Evolutionary conservation across 2,888 invertebrate genomes (phyloP), one percentile per base, ranked within the genome.

Genomic region (Pristionchus mayeri): DNA sequence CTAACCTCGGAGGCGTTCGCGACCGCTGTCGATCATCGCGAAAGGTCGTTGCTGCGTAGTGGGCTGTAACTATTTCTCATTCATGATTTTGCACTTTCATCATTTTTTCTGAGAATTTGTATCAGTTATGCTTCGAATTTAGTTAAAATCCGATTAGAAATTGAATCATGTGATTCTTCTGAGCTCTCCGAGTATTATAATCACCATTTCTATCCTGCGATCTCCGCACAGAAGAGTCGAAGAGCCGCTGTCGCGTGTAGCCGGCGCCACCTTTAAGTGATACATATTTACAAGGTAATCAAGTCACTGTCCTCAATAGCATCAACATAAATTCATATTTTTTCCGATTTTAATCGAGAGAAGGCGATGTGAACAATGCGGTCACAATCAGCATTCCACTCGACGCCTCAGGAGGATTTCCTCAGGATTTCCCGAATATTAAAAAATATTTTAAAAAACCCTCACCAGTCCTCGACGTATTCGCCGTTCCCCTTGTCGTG

Each of bases 381-480:
- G n/a, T n/a, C n/a, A n/a, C n/a, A n/a, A n/a, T n/a, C n/a, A n/a
- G n/a, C n/a, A n/a, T n/a, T n/a, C n/a, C n/a, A n/a, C n/a, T n/a
- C n/a, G n/a, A n/a, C n/a, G n/a, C n/a, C n/a, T n/a, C n/a, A n/a
- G n/a, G n/a, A n/a, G n/a, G n/a, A n/a, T n/a, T n/a, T n/a, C n/a
- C n/a, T n/a, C n/a, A n/a, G n/a, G n/a, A n/a, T n/a, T n/a, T n/a
- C n/a, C n/a, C n/a, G n/a, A n/a, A n/a, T n/a, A n/a, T n/a, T n/a
- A n/a, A n/a, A n/a, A n/a, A n/a, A n/a, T n/a, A n/a, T n/a, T 44
- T 9, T 44, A 13, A 54, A 3, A 2, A 27, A 4, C 37, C 3
- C 67, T 67, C 37, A 71, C 71, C 71, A 7, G 71, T 71, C 40
- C 71, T 71, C 6, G 37, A 37, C 71, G 71, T 71, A 13, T 71